These are phyloP conservation scores for Anguilla japonica DNA, from an alignment of 2,113 vertebrate genomes.

Conservation along the genomic window DNA sequence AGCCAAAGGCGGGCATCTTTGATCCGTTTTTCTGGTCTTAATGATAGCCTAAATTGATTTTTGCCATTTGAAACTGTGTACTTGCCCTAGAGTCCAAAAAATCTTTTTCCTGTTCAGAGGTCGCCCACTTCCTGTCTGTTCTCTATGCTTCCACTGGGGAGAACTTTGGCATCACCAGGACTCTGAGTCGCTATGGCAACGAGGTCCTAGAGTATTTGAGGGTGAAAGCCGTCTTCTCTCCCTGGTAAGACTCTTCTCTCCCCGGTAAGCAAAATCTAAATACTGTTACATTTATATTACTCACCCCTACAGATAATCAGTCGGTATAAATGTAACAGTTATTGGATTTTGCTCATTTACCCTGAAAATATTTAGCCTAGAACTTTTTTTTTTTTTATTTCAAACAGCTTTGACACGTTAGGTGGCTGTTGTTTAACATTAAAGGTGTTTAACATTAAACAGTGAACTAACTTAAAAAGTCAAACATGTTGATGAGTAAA, in stretches of 20 bases:
- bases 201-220: conserved; percentile 60
- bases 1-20: not conserved
- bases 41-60: not conserved
- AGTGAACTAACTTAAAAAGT: too few species aligned
- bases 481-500: too few species aligned
- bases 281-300: too few species aligned
- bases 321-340: too few species aligned
- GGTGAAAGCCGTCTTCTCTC: conserved; percentile 48
- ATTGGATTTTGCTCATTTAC: too few species aligned
- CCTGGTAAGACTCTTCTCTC: conserved; percentile 60
- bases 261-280: too few species aligned
- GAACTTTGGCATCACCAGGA: conserved; percentile 67
- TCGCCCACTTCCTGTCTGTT: conserved; percentile 57
- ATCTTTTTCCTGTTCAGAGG: conserved; percentile 56
- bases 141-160: conserved; percentile 72
- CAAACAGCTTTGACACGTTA: too few species aligned
- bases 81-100: not conserved
- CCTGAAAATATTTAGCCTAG: too few species aligned
- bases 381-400: too few species aligned
- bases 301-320: too few species aligned
- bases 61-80: not conserved
- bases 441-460: too few species aligned
- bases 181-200: conserved; percentile 49
- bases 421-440: too few species aligned
- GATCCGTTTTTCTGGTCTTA: not conserved